Conservation (phyloP, 2,888 invertebrate species). For the Cremastobaeus sp. region DNA sequence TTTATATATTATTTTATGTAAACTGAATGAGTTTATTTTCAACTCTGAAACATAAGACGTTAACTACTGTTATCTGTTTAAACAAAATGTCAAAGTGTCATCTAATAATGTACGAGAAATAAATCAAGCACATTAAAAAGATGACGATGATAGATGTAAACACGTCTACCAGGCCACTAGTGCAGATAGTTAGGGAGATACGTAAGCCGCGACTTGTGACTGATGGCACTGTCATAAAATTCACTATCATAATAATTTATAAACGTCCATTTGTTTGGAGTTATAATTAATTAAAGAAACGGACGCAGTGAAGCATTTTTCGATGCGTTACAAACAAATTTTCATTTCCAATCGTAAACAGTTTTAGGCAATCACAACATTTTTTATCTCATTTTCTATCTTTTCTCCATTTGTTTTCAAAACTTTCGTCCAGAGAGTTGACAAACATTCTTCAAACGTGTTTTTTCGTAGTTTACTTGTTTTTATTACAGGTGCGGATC, state of each 20-base stretch:
- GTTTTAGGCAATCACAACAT: too few relatives aligned
- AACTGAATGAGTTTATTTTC: constrained; percentile 31
- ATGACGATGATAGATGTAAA: constrained; percentile 78
- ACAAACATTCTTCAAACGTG: too few relatives aligned
- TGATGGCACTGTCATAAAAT: constrained; percentile 78
- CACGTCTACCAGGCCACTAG: constrained; percentile 69
- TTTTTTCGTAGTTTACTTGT: too few relatives aligned
- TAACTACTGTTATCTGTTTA: constrained; percentile 74
- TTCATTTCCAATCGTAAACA: too few relatives aligned
- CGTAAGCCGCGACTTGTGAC: constrained; percentile 73
- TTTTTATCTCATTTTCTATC: too few relatives aligned
- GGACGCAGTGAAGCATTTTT: constrained; percentile 12
- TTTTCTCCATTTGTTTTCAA: too few relatives aligned
- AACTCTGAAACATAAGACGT: constrained; percentile 45
- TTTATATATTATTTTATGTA: constrained; percentile 36
- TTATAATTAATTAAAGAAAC: constrained; percentile 71
- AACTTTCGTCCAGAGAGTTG: too few relatives aligned
- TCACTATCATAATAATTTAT: constrained; percentile 78
- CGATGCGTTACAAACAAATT: constrained; percentile 9
- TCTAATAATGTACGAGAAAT: constrained; percentile 76
- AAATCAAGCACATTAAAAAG: constrained; percentile 78
- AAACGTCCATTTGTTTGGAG: constrained; percentile 75
- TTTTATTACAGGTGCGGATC: too few relatives aligned
- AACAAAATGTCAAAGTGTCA: constrained; percentile 78
- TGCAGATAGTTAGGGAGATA: constrained; percentile 67